Evolutionary conservation across 2,888 invertebrate genomes (phyloP).

Genomic region (Caenorhabditis sp.): DNA sequence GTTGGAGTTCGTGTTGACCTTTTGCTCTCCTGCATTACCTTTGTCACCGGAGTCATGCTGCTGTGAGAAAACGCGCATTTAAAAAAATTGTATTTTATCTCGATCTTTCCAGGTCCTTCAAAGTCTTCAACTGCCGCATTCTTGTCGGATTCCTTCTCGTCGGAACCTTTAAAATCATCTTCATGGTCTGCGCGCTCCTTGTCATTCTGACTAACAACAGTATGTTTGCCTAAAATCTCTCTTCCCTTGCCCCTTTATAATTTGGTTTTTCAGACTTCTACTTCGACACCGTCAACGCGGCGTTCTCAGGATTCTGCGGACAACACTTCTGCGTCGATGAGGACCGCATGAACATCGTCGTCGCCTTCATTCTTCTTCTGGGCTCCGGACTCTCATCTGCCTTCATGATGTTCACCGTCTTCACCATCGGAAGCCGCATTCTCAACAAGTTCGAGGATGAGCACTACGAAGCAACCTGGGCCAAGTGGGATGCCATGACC

Average conservation of each 20-base stretch:
- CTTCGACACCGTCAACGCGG: conserved; percentile 3
- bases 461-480: conserved; percentile 10
- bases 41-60: conserved; percentile 14
- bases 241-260: background rate
- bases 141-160: conserved; percentile 19
- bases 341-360: conserved; percentile 20
- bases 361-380: conserved; percentile 17
- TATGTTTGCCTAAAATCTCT: background rate
- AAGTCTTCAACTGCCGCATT: conserved; percentile 23
- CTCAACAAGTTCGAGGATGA: conserved; percentile 23
- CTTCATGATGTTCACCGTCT: conserved; percentile 23
- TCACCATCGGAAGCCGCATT: conserved; percentile 27
- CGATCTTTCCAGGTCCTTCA: conserved; percentile 14
- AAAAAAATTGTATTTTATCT: background rate
- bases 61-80: conserved; percentile 1
- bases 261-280: conserved; percentile 22
- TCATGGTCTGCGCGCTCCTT: conserved; percentile 9
- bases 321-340: conserved; percentile 10
- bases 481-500: conserved; percentile 24
- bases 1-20: conserved; percentile 36
- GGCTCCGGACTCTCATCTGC: background rate
- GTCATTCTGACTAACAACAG: conserved; percentile 27
- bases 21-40: conserved; percentile 9
- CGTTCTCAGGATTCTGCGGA: conserved; percentile 16
- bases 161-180: conserved; percentile 8